Percentiles rank a stretch among this genome's conserved stretches.
Evolutionary conservation across 37 sponge, comb jelly and placozoan genomes (phyloP).

Genomic region (Tethya wilhelma): DNA sequence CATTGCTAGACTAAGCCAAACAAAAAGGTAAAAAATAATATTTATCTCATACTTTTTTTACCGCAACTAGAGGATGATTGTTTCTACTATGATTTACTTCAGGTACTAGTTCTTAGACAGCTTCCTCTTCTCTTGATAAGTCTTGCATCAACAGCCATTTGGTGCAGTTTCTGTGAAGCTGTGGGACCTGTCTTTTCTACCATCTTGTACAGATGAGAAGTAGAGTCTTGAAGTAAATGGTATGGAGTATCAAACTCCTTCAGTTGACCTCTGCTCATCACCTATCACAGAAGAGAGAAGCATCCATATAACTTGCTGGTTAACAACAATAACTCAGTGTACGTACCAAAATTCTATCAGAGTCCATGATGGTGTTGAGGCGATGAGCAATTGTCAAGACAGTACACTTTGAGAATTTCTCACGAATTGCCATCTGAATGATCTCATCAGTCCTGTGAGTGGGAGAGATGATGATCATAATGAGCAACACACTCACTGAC

Average conservation of each 20-base stretch:
- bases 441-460: slow-evolving; percentile 83
- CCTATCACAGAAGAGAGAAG: too few relatives aligned
- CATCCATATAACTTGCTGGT: too few relatives aligned
- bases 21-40: too few relatives aligned
- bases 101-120: too few relatives aligned
- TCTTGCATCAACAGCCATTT: slow-evolving; percentile 58
- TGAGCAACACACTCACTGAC: background rate
- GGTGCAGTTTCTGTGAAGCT: slow-evolving; percentile 39
- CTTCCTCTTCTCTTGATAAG: too few relatives aligned
- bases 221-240: slow-evolving; percentile 34
- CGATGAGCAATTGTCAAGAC: slow-evolving; percentile 93
- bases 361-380: slow-evolving; percentile 93
- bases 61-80: too few relatives aligned
- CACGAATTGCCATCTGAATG: slow-evolving; percentile 81
- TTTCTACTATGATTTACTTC: too few relatives aligned
- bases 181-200: slow-evolving; percentile 50
- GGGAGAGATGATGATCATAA: background rate
- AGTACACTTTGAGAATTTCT: slow-evolving; percentile 81
- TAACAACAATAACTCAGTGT: too few relatives aligned
- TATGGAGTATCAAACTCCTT: slow-evolving; percentile 62
- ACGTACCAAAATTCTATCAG: slow-evolving; percentile 78
- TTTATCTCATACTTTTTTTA: too few relatives aligned
- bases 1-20: too few relatives aligned
- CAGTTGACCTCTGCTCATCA: slow-evolving; percentile 43
- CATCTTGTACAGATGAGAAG: slow-evolving; percentile 45